Conservation (phyloP, 2,113 vertebrate species). For the Crotalus horridus region DNA sequence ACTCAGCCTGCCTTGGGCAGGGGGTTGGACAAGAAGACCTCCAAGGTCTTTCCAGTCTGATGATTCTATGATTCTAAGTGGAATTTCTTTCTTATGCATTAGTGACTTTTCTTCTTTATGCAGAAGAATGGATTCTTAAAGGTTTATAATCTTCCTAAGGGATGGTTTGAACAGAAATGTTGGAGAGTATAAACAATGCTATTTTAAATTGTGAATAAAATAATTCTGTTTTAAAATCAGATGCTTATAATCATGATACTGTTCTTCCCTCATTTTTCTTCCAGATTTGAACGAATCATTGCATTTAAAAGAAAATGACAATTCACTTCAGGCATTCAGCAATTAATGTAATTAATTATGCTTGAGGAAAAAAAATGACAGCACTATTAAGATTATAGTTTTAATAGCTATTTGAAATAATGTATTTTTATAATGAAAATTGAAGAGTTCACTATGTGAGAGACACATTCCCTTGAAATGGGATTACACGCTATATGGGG, state of each 20-base stretch:
- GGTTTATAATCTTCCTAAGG: constrained; percentile 1
- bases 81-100: not conserved
- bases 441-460: not conserved
- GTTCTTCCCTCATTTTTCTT: not conserved
- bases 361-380: not conserved
- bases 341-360: not conserved
- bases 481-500: not conserved
- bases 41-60: not conserved
- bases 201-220: not conserved
- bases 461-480: not conserved
- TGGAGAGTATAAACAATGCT: not conserved
- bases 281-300: not conserved
- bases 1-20: not conserved
- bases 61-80: not conserved
- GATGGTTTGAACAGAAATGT: not conserved
- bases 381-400: not conserved
- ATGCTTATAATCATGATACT: not conserved
- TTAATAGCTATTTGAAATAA: not conserved
- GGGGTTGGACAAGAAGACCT: not conserved
- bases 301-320: not conserved
- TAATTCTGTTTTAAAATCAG: constrained; percentile 9
- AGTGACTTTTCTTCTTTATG: not conserved
- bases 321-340: not conserved
- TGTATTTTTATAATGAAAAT: not conserved
- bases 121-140: constrained; percentile 23